phyloP scores from a whole-genome alignment of 2,113 vertebrate genomes.

The Fulica atra region DNA sequence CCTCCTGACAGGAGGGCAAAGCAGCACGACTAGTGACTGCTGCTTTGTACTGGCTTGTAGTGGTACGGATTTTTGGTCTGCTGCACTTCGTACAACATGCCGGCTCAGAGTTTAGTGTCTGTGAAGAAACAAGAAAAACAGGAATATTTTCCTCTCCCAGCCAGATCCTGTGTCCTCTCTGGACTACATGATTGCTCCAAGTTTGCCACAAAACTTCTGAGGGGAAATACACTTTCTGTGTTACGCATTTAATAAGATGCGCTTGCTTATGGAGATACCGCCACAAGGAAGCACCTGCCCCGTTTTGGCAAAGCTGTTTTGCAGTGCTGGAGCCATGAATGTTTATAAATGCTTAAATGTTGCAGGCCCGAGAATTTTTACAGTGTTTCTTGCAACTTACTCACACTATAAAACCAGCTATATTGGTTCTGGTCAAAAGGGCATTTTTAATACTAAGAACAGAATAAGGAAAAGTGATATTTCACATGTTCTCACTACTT shows the following conservation, averaged over 20 bases:
- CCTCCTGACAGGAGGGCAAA: not conserved
- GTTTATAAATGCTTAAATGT: not conserved
- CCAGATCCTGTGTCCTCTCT: rapidly evolving
- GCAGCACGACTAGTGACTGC: not conserved
- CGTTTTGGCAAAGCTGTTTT: not conserved
- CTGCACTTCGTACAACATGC: not conserved
- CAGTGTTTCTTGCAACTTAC: not conserved
- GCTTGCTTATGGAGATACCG: not conserved
- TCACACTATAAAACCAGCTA: not conserved
- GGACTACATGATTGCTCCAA: not conserved
- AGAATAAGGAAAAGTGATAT: not conserved
- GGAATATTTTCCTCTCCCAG: not conserved
- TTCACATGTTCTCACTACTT: not conserved
- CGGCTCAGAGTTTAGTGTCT: not conserved
- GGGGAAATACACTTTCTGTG: not conserved
- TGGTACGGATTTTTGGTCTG: not conserved
- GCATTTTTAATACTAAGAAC: not conserved
- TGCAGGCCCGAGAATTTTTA: not conserved
- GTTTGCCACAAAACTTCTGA: not conserved
- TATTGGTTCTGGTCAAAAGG: not conserved
- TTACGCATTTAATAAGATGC: not conserved
- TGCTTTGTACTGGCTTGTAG: not conserved
- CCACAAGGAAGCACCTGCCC: not conserved
- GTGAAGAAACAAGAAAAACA: not conserved
- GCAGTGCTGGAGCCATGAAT: not conserved